Evolutionary conservation across 2,797 vertebrate species (phyloP), one percentile per base, ranked within the genome.

Genomic region (Cygnus olor): DNA sequence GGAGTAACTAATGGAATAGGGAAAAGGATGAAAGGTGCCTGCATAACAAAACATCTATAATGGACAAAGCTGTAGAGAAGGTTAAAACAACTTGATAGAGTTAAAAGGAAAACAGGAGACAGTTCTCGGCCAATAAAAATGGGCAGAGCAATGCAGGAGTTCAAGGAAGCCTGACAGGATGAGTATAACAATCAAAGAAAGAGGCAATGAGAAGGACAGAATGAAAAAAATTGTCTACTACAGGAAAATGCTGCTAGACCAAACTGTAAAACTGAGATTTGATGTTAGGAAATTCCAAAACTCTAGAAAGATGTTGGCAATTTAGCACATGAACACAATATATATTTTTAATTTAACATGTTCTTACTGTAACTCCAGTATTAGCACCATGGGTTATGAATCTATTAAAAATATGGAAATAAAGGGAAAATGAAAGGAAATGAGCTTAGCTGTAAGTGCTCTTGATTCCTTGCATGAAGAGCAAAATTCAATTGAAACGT

Each of bases 401-500:
- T 95, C 85, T 66, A 95, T 91, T 96, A 94, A 92, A 81, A 87
- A 93, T 83, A 96, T 45, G 16, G 72, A 95, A 96, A 92, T 92
- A 96, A 89, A 84, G 66, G 15, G 30, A 89, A 91, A 93, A 70
- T 66, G 70, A 92, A 95, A 94, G 70, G 89, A 96, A 97, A 94
- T 91, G n/a, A 94, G 85, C 54, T 70, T 36, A 14, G 73, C 49
- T 93, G 73, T 85, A 4, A 10, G 74, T 92, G 77, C 54, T 93
- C 60, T 34, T 78, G 65, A 95, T 95, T 96, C 82, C 60, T 94
- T 96, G 74, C 56, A 93, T 64, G 80, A 96, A 96, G 85, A 96
- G 47, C 72, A 90, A 96, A 97, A 97, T 95, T 96, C 92, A 97
- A 93, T 68, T 96, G 95, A 97, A 97, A 81, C 64, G 81, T 93